These are phyloP conservation scores for Yponomeuta plumbellus DNA, from an alignment of 2,888 invertebrate species.

Conservation along the genomic window DNA sequence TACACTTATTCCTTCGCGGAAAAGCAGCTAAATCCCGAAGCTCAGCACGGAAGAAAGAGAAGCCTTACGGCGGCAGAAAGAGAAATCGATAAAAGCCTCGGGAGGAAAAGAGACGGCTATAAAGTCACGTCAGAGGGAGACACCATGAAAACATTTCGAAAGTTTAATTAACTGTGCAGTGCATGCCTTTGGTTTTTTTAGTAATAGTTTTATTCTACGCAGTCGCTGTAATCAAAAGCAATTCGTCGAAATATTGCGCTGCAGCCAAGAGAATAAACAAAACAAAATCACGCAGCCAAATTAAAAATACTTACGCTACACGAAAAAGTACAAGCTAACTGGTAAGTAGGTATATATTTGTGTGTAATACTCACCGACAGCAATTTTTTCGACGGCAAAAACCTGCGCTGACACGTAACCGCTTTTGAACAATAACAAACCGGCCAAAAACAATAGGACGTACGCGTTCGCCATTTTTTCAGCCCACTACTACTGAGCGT, in stretches of 20 bases:
- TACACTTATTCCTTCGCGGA: background rate
- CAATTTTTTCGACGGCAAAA: slow-evolving; percentile 65
- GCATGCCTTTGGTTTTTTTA: too few relatives aligned
- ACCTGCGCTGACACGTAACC: slow-evolving; percentile 52
- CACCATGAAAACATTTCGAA: background rate
- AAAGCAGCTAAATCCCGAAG: background rate
- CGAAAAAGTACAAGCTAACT: too few relatives aligned
- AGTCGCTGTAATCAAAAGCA: too few relatives aligned
- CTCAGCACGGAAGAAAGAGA: background rate
- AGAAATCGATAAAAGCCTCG: slow-evolving; percentile 3
- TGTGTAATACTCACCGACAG: slow-evolving; percentile 60
- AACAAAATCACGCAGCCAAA: too few relatives aligned
- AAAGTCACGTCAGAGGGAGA: background rate
- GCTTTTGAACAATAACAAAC: slow-evolving; percentile 50
- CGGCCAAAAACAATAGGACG: slow-evolving; percentile 33
- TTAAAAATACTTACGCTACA: too few relatives aligned
- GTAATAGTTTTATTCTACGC: too few relatives aligned
- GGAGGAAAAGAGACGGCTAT: background rate
- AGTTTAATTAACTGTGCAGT: too few relatives aligned
- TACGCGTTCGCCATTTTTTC: slow-evolving; percentile 26
- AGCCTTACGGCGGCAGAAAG: background rate
- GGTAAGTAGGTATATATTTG: too few relatives aligned
- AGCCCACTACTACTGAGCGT: background rate
- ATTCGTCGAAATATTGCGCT: too few relatives aligned
- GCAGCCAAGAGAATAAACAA: too few relatives aligned